These are phyloP conservation scores for Anastrepha obliqua DNA, from an alignment of 1,140 invertebrate genomes.

Conservation along the genomic window DNA sequence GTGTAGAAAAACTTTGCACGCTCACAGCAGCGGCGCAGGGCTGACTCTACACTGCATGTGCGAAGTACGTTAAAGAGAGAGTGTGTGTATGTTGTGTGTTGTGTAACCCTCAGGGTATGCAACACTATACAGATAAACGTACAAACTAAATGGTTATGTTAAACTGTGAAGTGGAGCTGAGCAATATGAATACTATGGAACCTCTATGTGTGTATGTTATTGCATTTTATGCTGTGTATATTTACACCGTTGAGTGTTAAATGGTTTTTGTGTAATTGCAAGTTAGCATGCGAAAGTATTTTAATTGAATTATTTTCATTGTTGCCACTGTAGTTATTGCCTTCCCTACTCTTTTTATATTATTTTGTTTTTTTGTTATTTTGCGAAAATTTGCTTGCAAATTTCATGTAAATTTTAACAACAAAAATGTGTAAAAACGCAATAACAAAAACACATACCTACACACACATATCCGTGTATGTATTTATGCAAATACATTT, in stretches of 20 bases:
- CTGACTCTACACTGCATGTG: neutral
- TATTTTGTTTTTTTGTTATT: slow-evolving; percentile 61
- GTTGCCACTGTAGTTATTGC: slow-evolving; percentile 59
- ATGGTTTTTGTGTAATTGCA: slow-evolving; percentile 70
- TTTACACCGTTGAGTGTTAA: slow-evolving; percentile 65
- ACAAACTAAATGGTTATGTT: neutral
- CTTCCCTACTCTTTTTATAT: slow-evolving; percentile 57
- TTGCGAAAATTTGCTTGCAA: slow-evolving; percentile 65
- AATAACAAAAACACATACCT: neutral
- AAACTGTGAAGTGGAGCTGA: neutral
- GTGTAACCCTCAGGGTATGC: neutral
- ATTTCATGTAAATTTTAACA: slow-evolving; percentile 69
- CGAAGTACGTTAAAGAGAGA: neutral
- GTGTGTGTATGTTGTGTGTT: neutral
- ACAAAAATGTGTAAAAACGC: slow-evolving; percentile 45
- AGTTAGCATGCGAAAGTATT: slow-evolving; percentile 73
- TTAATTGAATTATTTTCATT: slow-evolving; percentile 74
- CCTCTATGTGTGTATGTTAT: neutral
- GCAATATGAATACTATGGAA: neutral
- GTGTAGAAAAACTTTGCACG: slow-evolving; percentile 22
- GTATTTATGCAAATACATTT: slow-evolving; percentile 36
- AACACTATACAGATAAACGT: neutral
- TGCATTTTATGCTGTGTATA: neutral
- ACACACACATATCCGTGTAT: neutral
- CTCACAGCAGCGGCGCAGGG: neutral